Base-by-base conservation (phyloP, 2,888 invertebrate species). In the Campoplex nolae region DNA sequence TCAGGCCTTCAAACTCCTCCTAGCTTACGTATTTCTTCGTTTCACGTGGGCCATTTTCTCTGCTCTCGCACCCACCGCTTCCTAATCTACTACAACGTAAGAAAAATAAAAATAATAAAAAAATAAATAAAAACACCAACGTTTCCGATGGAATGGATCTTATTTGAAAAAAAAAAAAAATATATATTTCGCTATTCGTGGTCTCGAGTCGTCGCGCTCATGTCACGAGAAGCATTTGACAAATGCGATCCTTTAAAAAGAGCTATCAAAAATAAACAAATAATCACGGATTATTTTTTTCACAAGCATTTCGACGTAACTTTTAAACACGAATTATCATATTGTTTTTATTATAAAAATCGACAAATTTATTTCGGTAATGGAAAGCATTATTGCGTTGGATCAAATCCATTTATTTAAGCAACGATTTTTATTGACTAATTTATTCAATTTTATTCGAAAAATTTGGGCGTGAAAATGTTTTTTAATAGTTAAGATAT, bases 1-100 rank as follows among this genome's bases (percentile, higher is more conserved):
- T 88, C 94, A 94, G 86, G 90, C 89, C 38, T 76, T 92, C 16
- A 94, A 94, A 87, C 71, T 93, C 8, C 80, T 94, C 7, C 51
- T 94, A 16, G 90, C 88, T 3, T 94, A 93, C 71, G 87, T 88
- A 1, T 35, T 91, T 2, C 48, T 94, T n/a, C 91, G 92, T 87
- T 54, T 94, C n/a, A 79, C 89, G 32, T 94, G 94, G 94, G 67
- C 90, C 28, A 70, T 88, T 1, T n/a, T 93, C 23, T 90, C 90
- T 8, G 88, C 35, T 13, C 9, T 91, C 7, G 76, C 89, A n/a
- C 84, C 83, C 6, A 42, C 58, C 56, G 75, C 87, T 18, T 76
- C 68, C 18, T 83, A 88, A 73, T 84, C 51, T 32, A 35, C 16
- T 23, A n/a, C 23, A 45, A 35, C 42, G 51, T 77, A 80, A 65